Percentiles rank a stretch among this genome's conserved stretches.
Conservation (phyloP, 2,888 invertebrate genomes). For the Hemaris fuciformis region DNA sequence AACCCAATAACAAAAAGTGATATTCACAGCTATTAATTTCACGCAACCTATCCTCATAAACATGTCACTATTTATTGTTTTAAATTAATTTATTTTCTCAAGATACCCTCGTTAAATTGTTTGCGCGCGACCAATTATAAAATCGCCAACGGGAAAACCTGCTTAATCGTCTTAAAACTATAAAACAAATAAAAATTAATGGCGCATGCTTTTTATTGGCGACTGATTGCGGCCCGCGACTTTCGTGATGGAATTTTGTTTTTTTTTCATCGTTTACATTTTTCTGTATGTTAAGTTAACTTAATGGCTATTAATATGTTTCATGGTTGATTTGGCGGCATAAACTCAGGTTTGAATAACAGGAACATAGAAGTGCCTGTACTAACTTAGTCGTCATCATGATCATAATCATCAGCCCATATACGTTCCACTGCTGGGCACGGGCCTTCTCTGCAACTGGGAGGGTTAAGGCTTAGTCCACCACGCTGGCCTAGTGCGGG, state of each 20-base stretch:
- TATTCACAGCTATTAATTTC: neutral
- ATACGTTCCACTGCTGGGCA: too few species aligned
- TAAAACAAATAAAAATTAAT: conserved; percentile 11
- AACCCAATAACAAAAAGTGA: neutral
- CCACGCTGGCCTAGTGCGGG: too few species aligned
- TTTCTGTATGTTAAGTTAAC: neutral
- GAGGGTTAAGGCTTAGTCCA: too few species aligned
- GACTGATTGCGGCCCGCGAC: neutral
- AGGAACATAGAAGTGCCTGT: too few species aligned
- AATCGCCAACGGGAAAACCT: conserved; percentile 1
- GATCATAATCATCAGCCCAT: too few species aligned
- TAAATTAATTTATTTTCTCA: neutral
- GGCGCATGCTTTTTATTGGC: neutral
- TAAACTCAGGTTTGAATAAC: too few species aligned
- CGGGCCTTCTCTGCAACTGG: too few species aligned
- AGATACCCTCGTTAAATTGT: neutral
- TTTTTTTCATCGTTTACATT: neutral
- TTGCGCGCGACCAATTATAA: neutral
- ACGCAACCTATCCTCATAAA: neutral
- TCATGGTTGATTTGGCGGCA: too few species aligned
- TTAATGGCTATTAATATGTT: too few species aligned
- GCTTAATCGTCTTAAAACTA: conserved; percentile 3
- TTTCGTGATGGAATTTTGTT: neutral
- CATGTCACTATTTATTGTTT: neutral
- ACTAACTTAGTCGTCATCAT: too few species aligned